Evolutionary conservation across 2,888 invertebrate genomes (phyloP), one percentile per base, ranked within the genome.

Genomic region (Noctua janthina): DNA sequence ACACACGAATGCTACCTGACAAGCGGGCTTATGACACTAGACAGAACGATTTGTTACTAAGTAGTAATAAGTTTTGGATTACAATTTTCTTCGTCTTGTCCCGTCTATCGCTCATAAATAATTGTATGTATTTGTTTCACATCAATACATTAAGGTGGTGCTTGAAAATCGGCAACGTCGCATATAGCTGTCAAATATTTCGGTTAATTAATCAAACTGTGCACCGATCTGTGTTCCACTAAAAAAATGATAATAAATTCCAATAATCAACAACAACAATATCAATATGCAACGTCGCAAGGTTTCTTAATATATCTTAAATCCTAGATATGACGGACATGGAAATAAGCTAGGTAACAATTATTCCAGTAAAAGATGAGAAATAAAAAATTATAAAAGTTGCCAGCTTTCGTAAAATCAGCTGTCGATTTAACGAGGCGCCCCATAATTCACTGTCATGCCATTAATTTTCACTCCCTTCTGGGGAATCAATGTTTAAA

Each of bases 401-500:
- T 35, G 8, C n/a, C 23, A 17, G 66, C 59, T 74, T 80, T 35
- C 49, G 15, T 70, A 80, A 64, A 79, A 67, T 64, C 56, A 71
- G n/a, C 56, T 49, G 84, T 84, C 74, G 20, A 62, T 84, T 84
- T n/a, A 62, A 71, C 35, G 23, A 74, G 5, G 20, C 62, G 20
- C 1, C 67, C n/a, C 17, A 68, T 81, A 59, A 69, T 39, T 84
- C 64, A 72, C 15, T 20, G 81, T 51, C 67, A 29, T 3, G 35
- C 64, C 72, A 77, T 84, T 81, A 59, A 81, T 72, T 84, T 66
- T 73, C 51, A 70, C 39, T 62, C 62, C 68, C 67, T 77, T 76
- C n/a, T n/a, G 62, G 78, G 64, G 76, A 82, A 82, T 49, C 67
- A 76, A 39, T 39, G 39, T 76, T 84, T 76, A 74, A 76, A 80